phyloP scores from a whole-genome alignment of 1,140 invertebrate genomes.

The Hydropsyche tenuis region DNA sequence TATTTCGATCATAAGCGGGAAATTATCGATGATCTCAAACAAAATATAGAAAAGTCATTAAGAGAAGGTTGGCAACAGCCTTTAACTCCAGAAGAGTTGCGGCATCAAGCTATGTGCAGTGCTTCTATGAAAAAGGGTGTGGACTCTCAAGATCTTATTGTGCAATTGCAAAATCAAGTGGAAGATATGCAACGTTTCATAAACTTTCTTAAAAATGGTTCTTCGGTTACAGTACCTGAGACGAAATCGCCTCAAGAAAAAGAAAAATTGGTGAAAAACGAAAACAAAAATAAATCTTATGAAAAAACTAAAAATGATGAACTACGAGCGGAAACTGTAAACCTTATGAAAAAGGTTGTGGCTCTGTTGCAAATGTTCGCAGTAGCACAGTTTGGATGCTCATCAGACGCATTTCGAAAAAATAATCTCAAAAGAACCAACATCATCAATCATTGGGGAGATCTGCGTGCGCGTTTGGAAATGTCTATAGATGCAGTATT shows the following conservation, averaged over 20 bases:
- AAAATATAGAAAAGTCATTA: slow-evolving; percentile 77
- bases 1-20: slow-evolving; percentile 84
- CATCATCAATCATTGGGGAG: slow-evolving; percentile 91
- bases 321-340: slow-evolving; percentile 64
- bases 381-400: slow-evolving; percentile 89
- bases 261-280: slow-evolving; percentile 64
- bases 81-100: slow-evolving; percentile 67
- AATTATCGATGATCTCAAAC: slow-evolving; percentile 82
- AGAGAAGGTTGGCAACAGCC: slow-evolving; percentile 72
- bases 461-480: slow-evolving; percentile 90
- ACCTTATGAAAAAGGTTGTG: slow-evolving; percentile 83
- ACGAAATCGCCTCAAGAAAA: slow-evolving; percentile 73
- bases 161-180: slow-evolving; percentile 96
- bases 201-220: slow-evolving; percentile 88
- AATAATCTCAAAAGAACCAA: slow-evolving; percentile 86
- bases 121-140: slow-evolving; percentile 42
- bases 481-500: slow-evolving; percentile 84
- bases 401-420: slow-evolving; percentile 72
- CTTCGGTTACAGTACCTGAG: slow-evolving; percentile 52
- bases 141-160: slow-evolving; percentile 77
- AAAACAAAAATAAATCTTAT: slow-evolving; percentile 34
- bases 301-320: slow-evolving; percentile 52
- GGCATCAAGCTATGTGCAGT: slow-evolving; percentile 70
- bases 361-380: slow-evolving; percentile 91
- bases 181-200: slow-evolving; percentile 97